Base-by-base conservation (phyloP, 2,797 vertebrate species). In the Crocidura indochinensis region DNA sequence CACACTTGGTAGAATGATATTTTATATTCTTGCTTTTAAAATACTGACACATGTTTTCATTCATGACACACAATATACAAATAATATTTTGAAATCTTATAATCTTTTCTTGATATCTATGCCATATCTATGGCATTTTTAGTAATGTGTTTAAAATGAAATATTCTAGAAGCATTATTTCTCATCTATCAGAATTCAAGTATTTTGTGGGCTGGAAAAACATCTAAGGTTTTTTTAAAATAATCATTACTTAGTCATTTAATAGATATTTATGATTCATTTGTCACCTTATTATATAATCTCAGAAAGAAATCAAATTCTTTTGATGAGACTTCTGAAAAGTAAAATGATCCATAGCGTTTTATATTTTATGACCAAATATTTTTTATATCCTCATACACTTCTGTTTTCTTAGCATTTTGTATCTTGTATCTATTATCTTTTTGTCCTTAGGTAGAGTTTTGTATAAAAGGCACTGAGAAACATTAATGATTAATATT, bases 191-290 rank as follows among this genome's bases (percentile, higher is more conserved):
- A 72, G 6, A 64, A 0, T n/a, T 2, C 24, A 75, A 84, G 14
- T 26, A 84, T 0, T 44, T 56, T 46, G 8, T 72, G n/a, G 44
- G 7, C 1, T 72, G 7, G 9, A 8, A 8, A 14, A 92, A 19
- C 47, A 53, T 77, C 38, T 38, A 88, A 19, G 51, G 44, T 69
- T 78, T 64, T 73, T 90, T 19, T 74, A 60, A 26, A 73, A 64
- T 80, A 56, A 9, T 69, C 80, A 77, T 10, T 11, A 20, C 10
- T 56, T 12, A 64, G 20, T 2, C 71, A 81, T 60, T 81, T 49
- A 90, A 62, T 27, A 80, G 72, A 62, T 68, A 81, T 44, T 76
- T 90, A 51, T 53, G 15, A 2, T 67, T 91, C 31, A 80, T 62
- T 77, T 68, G 0, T 2, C 88, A 60, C 26, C 1, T 80, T 38